Percentiles rank a stretch among this genome's conserved stretches.
Evolutionary conservation across 2,888 invertebrate genomes (phyloP).

Genomic region (Acanthococcus lagerstroemiae): DNA sequence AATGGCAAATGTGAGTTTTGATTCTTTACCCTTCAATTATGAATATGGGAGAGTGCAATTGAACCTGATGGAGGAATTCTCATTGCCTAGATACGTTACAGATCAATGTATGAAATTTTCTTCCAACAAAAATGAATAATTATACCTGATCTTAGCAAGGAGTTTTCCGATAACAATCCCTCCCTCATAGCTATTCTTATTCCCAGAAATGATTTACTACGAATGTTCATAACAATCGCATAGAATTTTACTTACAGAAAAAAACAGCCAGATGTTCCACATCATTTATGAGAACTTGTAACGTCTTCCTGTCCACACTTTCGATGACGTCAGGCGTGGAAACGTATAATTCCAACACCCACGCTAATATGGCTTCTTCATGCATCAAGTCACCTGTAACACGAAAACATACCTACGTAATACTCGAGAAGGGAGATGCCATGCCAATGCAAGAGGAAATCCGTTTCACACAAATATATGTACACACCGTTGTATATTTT

Average conservation of each 20-base stretch:
- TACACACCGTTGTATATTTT: slow-evolving; percentile 65
- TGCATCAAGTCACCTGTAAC: slow-evolving; percentile 64
- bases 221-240: no score
- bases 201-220: no score
- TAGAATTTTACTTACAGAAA: slow-evolving; percentile 70
- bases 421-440: neutral
- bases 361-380: slow-evolving; percentile 78
- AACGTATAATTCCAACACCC: slow-evolving; percentile 77
- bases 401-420: neutral
- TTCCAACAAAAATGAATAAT: no score
- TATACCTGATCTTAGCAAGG: no score
- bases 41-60: no score
- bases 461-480: neutral
- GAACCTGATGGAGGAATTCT: no score
- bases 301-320: slow-evolving; percentile 78
- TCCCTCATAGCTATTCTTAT: no score
- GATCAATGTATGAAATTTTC: no score
- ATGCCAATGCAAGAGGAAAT: neutral
- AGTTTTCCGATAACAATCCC: no score
- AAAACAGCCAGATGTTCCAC: slow-evolving; percentile 85
- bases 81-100: no score
- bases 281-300: slow-evolving; percentile 78
- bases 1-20: no score
- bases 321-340: slow-evolving; percentile 82
- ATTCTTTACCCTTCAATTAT: no score